These are phyloP conservation scores for Therioaphis trifolii DNA, from an alignment of 2,888 invertebrate species.

Conservation along the genomic window DNA sequence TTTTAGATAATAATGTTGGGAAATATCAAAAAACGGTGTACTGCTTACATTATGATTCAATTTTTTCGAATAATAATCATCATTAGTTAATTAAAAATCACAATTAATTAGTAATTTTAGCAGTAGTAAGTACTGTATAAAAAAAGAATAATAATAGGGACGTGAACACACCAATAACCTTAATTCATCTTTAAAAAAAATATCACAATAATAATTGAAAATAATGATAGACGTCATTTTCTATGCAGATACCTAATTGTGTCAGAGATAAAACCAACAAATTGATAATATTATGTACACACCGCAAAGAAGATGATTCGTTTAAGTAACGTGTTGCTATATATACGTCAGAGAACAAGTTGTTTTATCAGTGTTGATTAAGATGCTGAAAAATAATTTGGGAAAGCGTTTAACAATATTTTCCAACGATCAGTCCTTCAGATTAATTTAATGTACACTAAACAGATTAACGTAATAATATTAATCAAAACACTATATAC, in stretches of 20 bases:
- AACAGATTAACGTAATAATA: not conserved
- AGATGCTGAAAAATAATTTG: not conserved
- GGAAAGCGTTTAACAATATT: not conserved
- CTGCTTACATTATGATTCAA: no score
- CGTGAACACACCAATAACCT: no score
- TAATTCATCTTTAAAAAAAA: not conserved
- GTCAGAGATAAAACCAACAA: not conserved
- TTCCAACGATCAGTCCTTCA: slow-evolving; percentile 15
- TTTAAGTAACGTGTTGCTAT: not conserved
- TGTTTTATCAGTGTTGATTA: not conserved
- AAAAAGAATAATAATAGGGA: no score
- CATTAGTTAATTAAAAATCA: no score
- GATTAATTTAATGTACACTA: slow-evolving; percentile 2
- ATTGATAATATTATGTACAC: not conserved
- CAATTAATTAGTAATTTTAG: no score
- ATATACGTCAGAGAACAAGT: not conserved
- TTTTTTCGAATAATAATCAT: no score
- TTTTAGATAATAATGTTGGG: no score
- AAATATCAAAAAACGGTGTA: no score
- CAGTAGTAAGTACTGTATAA: no score
- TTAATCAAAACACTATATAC: no score
- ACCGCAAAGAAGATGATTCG: not conserved
- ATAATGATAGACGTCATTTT: not conserved
- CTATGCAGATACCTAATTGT: not conserved
- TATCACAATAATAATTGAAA: not conserved